Conservation (phyloP, 2,113 vertebrate genomes). For the Dendrocopos noguchii region DNA sequence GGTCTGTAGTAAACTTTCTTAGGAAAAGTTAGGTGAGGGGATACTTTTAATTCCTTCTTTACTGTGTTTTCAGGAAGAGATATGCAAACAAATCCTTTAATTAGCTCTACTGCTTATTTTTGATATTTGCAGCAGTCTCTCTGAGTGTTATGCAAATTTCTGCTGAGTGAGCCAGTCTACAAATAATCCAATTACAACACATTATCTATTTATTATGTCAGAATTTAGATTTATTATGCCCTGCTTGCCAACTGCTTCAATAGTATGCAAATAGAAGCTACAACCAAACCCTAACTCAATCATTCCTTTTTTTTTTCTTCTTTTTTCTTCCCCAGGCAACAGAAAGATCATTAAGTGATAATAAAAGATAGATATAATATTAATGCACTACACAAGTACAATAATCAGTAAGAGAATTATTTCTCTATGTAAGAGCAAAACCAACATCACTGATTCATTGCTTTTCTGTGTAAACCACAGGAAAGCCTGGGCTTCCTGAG, state of each 20-base stretch:
- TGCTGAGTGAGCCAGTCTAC: constrained; percentile 23
- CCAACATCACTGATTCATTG: constrained; percentile 45
- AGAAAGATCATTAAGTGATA: constrained; percentile 77
- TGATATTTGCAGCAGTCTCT: not conserved
- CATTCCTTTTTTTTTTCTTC: not conserved
- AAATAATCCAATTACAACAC: constrained; percentile 49
- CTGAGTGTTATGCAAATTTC: constrained; percentile 25
- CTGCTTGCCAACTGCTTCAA: constrained; percentile 49
- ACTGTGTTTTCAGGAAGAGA: not conserved
- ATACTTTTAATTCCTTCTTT: not conserved
- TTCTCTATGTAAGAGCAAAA: constrained; percentile 26
- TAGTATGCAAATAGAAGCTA: constrained; percentile 68
- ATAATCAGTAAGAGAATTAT: constrained; percentile 56
- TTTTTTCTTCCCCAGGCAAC: constrained; percentile 52
- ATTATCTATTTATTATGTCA: constrained; percentile 60
- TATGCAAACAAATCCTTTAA: constrained; percentile 5
- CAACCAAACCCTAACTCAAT: not conserved
- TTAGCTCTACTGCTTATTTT: constrained; percentile 24
- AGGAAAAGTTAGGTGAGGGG: not conserved
- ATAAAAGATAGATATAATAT: constrained; percentile 65
- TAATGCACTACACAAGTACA: constrained; percentile 66
- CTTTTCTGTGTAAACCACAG: not conserved
- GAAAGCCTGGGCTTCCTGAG: not conserved
- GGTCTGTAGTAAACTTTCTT: not conserved
- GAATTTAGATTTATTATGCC: constrained; percentile 34